Evolutionary conservation across 2,797 vertebrate species (phyloP), one percentile per base, ranked within the genome.

Genomic region (Phoebastria nigripes): DNA sequence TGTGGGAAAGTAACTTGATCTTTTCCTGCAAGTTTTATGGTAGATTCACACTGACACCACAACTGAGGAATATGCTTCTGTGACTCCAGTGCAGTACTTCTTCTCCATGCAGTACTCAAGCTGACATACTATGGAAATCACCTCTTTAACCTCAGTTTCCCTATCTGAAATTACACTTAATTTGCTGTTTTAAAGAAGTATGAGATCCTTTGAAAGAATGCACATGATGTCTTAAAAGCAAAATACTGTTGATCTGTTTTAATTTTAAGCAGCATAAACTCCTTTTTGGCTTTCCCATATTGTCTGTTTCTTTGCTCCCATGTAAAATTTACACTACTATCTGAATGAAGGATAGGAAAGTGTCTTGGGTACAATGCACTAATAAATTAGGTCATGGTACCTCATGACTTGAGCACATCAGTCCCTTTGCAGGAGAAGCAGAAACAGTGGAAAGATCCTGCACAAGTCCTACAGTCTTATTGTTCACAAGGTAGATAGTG

Each of bases 391-490:
- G 7, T 39, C 21, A 13, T 49, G 26, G 14, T 39, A 69, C 16
- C 19, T 74, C 22, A 33, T 49, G 35, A n/a, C 25, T 78, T 91
- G 22, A 86, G 74, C 15, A 56, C 28, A 33, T 56, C 25, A 29
- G 3, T 70, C 7, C 35, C 39, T 84, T 85, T 33, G 9, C 61
- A 81, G 56, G 18, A 92, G 49, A 77, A 89, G 63, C 21, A 89
- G 58, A 49, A 85, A 20, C 4, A 58, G 20, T 33, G 33, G 42
- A 70, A 81, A 41, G 65, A 70, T 37, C 21, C 63, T 66, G 8
- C 37, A 51, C 9, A 59, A 6, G 1, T 77, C 58, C 28, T 51
- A 2, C 0, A 0, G 15, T 66, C 35, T 16, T n/a, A 16, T 4
- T 55, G 11, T 54, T 69, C 55, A 54, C 51, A 61, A 39, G n/a